Evolutionary conservation across 1,140 invertebrate species (phyloP).

Genomic region (Papilio machaon): DNA sequence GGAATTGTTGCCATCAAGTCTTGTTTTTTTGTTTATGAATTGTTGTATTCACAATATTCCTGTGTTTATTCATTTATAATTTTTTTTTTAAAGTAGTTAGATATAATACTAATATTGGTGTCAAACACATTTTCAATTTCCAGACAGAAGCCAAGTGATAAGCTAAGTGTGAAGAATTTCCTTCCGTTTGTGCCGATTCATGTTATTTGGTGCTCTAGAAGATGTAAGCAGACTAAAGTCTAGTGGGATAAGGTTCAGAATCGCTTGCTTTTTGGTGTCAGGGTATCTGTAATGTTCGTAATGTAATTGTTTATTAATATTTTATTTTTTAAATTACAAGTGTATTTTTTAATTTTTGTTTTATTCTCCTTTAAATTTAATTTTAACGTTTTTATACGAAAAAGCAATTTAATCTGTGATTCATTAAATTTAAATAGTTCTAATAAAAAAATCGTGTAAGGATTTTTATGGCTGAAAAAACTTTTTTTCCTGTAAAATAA

Average conservation of each 20-base stretch:
- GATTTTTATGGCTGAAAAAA: too few species aligned
- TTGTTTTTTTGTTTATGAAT: too few species aligned
- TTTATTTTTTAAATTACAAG: conserved; percentile 15
- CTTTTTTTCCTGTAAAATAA: too few species aligned
- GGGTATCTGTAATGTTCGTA: background rate
- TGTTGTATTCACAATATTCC: too few species aligned
- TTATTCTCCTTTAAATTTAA: background rate
- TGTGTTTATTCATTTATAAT: too few species aligned
- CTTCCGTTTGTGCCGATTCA: conserved; percentile 49
- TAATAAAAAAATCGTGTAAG: too few species aligned
- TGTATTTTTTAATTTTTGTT: conserved; percentile 9
- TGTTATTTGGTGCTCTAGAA: conserved; percentile 45
- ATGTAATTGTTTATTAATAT: background rate
- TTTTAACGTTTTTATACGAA: background rate
- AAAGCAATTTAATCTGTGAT: background rate
- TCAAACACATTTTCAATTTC: conserved; percentile 45
- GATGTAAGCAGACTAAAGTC: conserved; percentile 41
- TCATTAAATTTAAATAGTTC: too few species aligned
- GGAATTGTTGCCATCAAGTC: too few species aligned
- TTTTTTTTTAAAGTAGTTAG: conserved; percentile 47
- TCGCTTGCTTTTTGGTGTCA: background rate
- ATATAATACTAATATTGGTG: conserved; percentile 44
- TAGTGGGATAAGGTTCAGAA: conserved; percentile 33
- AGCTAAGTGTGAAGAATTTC: conserved; percentile 39
- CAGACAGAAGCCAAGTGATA: conserved; percentile 54